phyloP scores from a whole-genome alignment of 1,140 invertebrate genomes.

The Lordiphosa mommai region DNA sequence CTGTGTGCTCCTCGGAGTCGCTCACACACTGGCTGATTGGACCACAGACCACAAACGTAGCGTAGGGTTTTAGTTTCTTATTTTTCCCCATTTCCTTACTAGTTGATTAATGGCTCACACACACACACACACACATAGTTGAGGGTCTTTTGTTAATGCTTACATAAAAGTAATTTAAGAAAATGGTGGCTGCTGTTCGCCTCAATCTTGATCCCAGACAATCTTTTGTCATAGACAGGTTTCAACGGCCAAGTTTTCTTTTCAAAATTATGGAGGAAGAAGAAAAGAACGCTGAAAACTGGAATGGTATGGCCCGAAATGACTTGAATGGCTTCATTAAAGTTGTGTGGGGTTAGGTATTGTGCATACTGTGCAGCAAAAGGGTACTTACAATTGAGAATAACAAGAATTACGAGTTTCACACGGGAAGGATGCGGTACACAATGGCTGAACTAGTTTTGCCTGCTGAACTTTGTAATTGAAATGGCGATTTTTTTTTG shows the following conservation, averaged over 20 bases:
- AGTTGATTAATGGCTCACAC: constrained; percentile 57
- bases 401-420: constrained; percentile 36
- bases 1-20: constrained; percentile 37
- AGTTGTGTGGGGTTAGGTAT: background rate
- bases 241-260: constrained; percentile 8
- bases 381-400: constrained; percentile 31
- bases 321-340: constrained; percentile 62
- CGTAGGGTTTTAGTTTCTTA: constrained; percentile 21
- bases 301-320: constrained; percentile 14
- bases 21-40: constrained; percentile 27
- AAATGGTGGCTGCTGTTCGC: constrained; percentile 42
- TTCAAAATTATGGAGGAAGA: constrained; percentile 12
- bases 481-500: too few species aligned
- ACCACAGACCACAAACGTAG: constrained; percentile 56
- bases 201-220: constrained; percentile 10
- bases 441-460: too few species aligned
- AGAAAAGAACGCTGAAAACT: constrained; percentile 6
- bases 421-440: constrained; percentile 2
- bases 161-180: constrained; percentile 24
- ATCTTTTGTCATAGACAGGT: constrained; percentile 38
- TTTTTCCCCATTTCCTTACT: constrained; percentile 40
- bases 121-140: constrained; percentile 20
- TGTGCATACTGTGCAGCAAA: background rate
- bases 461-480: too few species aligned
- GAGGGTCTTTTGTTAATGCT: constrained; percentile 50